Conservation (phyloP, 2,888 invertebrate genomes). For the Saturnia japonica region DNA sequence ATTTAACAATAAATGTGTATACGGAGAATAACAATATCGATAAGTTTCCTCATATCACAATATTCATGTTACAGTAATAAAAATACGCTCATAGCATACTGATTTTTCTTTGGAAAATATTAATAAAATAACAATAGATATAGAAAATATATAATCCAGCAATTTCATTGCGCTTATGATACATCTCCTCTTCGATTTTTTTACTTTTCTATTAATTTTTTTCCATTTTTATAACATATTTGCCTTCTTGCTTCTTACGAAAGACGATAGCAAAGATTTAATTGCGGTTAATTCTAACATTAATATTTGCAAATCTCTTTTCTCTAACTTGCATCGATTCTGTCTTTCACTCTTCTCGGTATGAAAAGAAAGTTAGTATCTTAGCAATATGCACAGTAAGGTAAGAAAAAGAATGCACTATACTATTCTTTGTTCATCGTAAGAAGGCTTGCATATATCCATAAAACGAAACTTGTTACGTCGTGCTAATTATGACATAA, state of each 20-base stretch:
- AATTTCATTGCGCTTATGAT: background rate
- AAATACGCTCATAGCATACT: background rate
- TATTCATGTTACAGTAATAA: background rate
- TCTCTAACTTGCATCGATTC: too few species aligned
- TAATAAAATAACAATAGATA: background rate
- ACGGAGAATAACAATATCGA: background rate
- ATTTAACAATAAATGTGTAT: background rate
- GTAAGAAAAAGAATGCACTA: background rate
- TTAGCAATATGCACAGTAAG: background rate
- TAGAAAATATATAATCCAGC: background rate
- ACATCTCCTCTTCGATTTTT: background rate
- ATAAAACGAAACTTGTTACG: too few species aligned
- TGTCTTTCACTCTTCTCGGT: too few species aligned
- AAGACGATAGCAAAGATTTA: too few species aligned
- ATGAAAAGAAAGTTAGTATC: background rate
- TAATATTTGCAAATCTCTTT: too few species aligned
- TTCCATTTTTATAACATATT: too few species aligned
- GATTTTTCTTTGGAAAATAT: background rate
- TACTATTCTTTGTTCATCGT: too few species aligned
- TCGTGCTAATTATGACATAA: too few species aligned
- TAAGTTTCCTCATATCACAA: background rate
- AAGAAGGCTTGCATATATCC: too few species aligned
- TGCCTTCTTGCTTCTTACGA: too few species aligned
- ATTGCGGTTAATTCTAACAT: too few species aligned
- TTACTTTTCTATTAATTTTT: too few species aligned